A percentile compares a stretch with the other conserved stretches of the same genome.
Conservation (phyloP, 2,888 invertebrate species). For the Mythimna loreyi region DNA sequence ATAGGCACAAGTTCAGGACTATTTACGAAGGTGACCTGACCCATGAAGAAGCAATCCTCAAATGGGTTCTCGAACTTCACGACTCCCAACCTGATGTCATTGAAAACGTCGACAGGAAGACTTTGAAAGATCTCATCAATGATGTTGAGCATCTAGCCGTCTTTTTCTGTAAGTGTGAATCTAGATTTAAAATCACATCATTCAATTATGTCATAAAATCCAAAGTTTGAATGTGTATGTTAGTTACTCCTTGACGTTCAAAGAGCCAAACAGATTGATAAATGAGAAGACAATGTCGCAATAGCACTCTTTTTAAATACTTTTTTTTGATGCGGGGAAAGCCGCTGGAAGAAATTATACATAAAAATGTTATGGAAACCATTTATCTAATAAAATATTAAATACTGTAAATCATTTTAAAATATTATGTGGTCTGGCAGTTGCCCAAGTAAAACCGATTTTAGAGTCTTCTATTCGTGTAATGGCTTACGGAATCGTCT, state of each 20-base stretch:
- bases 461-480: slow-evolving; percentile 33
- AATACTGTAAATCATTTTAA: slow-evolving; percentile 43
- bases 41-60: slow-evolving; percentile 97
- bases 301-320: too few species aligned
- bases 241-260: too few species aligned
- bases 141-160: slow-evolving; percentile 98
- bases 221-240: too few species aligned
- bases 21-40: slow-evolving; percentile 97
- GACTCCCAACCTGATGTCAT: slow-evolving; percentile 97
- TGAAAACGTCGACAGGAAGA: slow-evolving; percentile 97
- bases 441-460: slow-evolving; percentile 27
- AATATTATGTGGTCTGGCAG: slow-evolving; percentile 36
- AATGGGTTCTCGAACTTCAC: slow-evolving; percentile 97
- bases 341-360: not conserved
- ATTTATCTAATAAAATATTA: slow-evolving; percentile 34
- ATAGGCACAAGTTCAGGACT: slow-evolving; percentile 96
- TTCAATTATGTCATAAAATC: too few species aligned
- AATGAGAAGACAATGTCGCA: too few species aligned
- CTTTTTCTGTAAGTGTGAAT: slow-evolving; percentile 94
- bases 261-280: too few species aligned
- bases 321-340: too few species aligned
- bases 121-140: slow-evolving; percentile 96
- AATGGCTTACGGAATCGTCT: slow-evolving; percentile 16
- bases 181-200: slow-evolving; percentile 13
- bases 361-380: slow-evolving; percentile 12